A percentile compares a stretch with the other conserved stretches of the same genome.
Conservation (phyloP, 1,140 invertebrate genomes). For the Littorina saxatilis region DNA sequence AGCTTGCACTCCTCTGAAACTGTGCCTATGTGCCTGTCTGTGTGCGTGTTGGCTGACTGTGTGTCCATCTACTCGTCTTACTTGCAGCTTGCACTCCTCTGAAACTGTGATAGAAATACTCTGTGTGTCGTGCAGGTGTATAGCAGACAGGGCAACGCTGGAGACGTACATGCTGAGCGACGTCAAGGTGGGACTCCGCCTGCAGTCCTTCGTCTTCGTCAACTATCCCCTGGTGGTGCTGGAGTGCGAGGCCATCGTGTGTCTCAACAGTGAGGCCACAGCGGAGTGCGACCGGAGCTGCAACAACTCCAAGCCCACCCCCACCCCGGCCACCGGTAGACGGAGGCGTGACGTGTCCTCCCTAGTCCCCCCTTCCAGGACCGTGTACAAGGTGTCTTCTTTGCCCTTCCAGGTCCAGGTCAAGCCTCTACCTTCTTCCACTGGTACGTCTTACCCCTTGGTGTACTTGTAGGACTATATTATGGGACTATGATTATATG, state of each 20-base stretch:
- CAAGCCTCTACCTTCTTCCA: neutral
- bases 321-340: conserved; percentile 22
- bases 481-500: neutral
- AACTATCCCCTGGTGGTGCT: conserved; percentile 52
- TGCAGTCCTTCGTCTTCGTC: conserved; percentile 65
- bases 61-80: neutral
- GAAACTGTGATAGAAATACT: no score
- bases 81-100: no score
- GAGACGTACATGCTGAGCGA: conserved; percentile 59
- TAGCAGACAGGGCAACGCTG: conserved; percentile 52
- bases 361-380: neutral
- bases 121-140: neutral
- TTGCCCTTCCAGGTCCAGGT: neutral
- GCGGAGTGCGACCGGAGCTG: conserved; percentile 64
- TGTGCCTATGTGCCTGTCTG: neutral
- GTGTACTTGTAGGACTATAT: neutral
- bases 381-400: neutral
- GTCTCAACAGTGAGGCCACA: conserved; percentile 51
- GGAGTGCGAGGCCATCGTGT: conserved; percentile 65
- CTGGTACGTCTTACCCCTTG: neutral
- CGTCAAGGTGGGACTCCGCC: conserved; percentile 60
- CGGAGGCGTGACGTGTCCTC: conserved; percentile 9
- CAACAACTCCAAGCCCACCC: conserved; percentile 42
- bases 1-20: no score
- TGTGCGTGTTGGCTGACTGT: neutral